A percentile compares a stretch with the other conserved stretches of the same genome.
Evolutionary conservation across 1,140 invertebrate species (phyloP).

Genomic region (Drosophila elegans): DNA sequence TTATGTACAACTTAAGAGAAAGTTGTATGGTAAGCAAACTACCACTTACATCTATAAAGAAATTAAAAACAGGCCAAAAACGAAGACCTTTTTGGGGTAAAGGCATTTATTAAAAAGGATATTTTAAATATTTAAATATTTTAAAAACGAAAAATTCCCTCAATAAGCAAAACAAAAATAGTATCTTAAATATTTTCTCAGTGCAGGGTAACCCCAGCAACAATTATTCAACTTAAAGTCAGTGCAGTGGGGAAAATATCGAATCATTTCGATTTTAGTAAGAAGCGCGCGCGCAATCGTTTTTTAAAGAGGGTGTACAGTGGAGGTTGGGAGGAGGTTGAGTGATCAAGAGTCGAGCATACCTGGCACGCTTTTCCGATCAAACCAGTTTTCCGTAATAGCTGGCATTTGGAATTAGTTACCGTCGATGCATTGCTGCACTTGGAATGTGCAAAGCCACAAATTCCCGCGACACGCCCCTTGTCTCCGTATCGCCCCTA

Average conservation of each 20-base stretch:
- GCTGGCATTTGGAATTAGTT: constrained; percentile 71
- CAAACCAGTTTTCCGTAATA: constrained; percentile 74
- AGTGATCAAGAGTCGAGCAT: constrained; percentile 3
- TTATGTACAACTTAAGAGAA: too few species aligned
- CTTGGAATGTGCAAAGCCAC: constrained; percentile 57
- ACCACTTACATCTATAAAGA: too few species aligned
- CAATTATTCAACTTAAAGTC: constrained; percentile 30
- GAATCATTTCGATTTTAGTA: constrained; percentile 76
- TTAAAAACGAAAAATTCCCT: too few species aligned
- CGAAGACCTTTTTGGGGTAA: too few species aligned
- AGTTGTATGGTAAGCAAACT: too few species aligned
- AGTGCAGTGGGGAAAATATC: constrained; percentile 61
- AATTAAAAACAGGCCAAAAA: too few species aligned
- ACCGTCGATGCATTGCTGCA: constrained; percentile 42
- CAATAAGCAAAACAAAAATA: too few species aligned
- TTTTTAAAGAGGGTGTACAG: neutral
- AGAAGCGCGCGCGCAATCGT: constrained; percentile 46
- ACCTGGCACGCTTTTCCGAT: constrained; percentile 62
- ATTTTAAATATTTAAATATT: too few species aligned
- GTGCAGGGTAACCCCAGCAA: constrained; percentile 34
- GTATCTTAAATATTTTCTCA: neutral
- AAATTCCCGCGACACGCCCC: constrained; percentile 67
- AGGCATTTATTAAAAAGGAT: too few species aligned
- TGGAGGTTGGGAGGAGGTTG: constrained; percentile 7
- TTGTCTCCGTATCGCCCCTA: neutral